Evolutionary conservation across 2,888 invertebrate genomes (phyloP).

Genomic region (Hermaeophaga mercurialis): DNA sequence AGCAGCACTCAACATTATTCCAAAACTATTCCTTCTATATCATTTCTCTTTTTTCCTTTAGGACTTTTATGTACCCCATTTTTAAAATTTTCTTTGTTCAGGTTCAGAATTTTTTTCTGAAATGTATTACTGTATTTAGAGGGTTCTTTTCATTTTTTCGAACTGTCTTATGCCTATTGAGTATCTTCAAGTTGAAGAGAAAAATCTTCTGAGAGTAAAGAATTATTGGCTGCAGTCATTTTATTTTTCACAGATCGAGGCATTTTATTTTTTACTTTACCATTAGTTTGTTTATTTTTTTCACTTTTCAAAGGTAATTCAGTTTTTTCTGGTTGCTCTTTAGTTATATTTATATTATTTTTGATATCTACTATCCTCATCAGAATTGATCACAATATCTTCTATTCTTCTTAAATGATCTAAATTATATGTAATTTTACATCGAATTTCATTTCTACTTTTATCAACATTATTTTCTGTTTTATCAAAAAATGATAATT

Average conservation of each 20-base stretch:
- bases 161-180: slow-evolving; percentile 30
- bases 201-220: slow-evolving; percentile 39
- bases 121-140: slow-evolving; percentile 4
- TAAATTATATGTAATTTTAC: no score
- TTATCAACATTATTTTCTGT: no score
- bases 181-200: slow-evolving; percentile 43
- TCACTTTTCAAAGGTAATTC: background rate
- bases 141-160: slow-evolving; percentile 37
- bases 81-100: slow-evolving; percentile 3
- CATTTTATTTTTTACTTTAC: no score
- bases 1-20: background rate
- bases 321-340: background rate
- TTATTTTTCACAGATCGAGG: background rate
- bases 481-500: background rate
- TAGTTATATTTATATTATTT: no score
- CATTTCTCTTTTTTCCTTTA: slow-evolving; percentile 60
- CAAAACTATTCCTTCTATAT: background rate
- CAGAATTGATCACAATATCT: background rate
- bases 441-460: no score
- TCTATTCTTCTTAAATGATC: background rate
- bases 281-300: background rate
- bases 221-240: background rate
- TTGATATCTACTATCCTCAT: no score
- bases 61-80: slow-evolving; percentile 58
- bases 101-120: slow-evolving; percentile 16